Evolutionary conservation across 1,140 invertebrate genomes (phyloP), one percentile per base, ranked within the genome.

Genomic region (Camponotus pennsylvanicus): DNA sequence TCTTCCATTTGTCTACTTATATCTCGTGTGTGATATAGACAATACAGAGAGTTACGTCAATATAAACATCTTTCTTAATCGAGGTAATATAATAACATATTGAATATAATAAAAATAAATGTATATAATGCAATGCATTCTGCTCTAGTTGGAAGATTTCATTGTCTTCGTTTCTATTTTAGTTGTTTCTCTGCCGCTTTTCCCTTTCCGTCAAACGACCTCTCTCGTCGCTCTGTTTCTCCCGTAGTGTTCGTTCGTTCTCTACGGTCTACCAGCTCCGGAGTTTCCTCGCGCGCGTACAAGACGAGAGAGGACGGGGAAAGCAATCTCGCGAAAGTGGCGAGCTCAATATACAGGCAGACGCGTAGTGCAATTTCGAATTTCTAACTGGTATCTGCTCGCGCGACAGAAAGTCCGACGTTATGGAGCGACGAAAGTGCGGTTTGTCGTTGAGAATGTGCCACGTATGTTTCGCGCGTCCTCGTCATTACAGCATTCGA

Each of bases 271-370:
- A 83, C 67, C 55, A 83, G 79, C 27, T 37, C 4, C 37, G 27
- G 67, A 42, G 79, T 83, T 83, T 77, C 49, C 52, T 55, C 75
- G 73, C 61, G 59, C 59, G 34, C 45, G 42, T 59, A 34, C 70
- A 21, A 71, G 69, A 45, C 11, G 86, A 63, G 45, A 52, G 34
- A 75, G 42, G 55, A 5, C 45, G 64, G 66, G 59, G 42, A 82
- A 88, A 82, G 73, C 79, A 87, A 87, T 88, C 71, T 88, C 73
- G 21, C 66, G 78, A 87, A 85, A 87, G 69, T 82, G 75, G 75
- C 75, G 59, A 71, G 55, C 61, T 61, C 45, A 18, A 34, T 79
- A 69, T 21, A 83, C 77, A 66, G 40, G 71, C 70, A 52, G 49
- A 55, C 63, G 52, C 40, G 40, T 55, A 5, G 63, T 57, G 71